A percentile compares a stretch with the other conserved stretches of the same genome.
phyloP scores from a whole-genome alignment of 92 coral and sea anemone species.

The Zoanthus sociatus region DNA sequence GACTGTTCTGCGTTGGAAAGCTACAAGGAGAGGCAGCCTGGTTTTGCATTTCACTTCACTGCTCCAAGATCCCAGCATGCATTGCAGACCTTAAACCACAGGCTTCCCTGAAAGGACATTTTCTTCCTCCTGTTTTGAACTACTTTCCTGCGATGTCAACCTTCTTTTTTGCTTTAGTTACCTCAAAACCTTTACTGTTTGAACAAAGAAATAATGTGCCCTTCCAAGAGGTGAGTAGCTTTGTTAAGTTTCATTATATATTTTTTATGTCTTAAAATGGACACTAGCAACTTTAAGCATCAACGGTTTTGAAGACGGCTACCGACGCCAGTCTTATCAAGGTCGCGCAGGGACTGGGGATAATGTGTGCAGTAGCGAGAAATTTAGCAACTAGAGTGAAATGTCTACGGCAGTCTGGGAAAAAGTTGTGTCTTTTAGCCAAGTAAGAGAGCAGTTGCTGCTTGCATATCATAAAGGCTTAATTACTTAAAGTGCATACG shows the following conservation, averaged over 20 bases:
- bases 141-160: slow-evolving; percentile 57
- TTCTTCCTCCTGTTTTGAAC: slow-evolving; percentile 65
- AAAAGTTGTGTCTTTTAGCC: no score
- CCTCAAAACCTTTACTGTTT: slow-evolving; percentile 58
- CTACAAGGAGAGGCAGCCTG: slow-evolving; percentile 66
- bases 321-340: no score
- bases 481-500: no score
- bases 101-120: slow-evolving; percentile 43
- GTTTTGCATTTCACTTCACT: slow-evolving; percentile 77
- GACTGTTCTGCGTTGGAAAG: slow-evolving; percentile 65
- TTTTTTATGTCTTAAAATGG: background rate
- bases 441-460: no score
- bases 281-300: no score
- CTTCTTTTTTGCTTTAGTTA: slow-evolving; percentile 65
- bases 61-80: slow-evolving; percentile 75
- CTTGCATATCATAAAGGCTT: no score
- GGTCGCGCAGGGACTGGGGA: no score
- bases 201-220: slow-evolving; percentile 46
- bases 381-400: no score
- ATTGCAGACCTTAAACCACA: slow-evolving; percentile 59
- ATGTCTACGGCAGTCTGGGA: no score
- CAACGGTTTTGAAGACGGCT: background rate
- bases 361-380: no score
- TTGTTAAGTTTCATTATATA: background rate
- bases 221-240: slow-evolving; percentile 49